Evolutionary conservation across 2,797 vertebrate species (phyloP).

Genomic region (Loriculus beryllinus): DNA sequence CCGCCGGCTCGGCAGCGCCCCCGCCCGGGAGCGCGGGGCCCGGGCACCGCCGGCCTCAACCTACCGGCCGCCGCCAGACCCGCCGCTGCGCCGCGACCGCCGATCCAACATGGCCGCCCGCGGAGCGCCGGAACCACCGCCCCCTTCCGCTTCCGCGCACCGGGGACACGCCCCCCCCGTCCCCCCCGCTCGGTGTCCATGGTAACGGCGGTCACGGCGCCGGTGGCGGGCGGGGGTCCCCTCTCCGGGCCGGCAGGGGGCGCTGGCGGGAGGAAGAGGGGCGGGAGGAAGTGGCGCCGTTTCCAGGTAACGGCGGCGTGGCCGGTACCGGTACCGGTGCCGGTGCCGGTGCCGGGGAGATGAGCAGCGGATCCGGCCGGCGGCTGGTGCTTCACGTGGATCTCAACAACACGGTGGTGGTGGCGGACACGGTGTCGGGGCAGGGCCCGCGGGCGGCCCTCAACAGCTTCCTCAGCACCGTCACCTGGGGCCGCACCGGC

Average conservation of each 20-base stretch:
- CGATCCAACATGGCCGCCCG: slow-evolving; percentile 79
- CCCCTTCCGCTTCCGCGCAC: slow-evolving; percentile 32
- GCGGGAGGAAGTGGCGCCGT: background rate
- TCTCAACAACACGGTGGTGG: slow-evolving; percentile 87
- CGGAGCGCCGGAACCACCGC: slow-evolving; percentile 69
- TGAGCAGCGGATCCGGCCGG: background rate
- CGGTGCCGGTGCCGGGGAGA: background rate
- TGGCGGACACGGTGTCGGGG: slow-evolving; percentile 79
- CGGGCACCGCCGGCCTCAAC: slow-evolving; percentile 56
- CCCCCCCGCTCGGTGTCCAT: background rate
- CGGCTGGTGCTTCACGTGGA: slow-evolving; percentile 84
- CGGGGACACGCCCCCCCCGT: background rate
- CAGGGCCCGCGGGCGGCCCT: slow-evolving; percentile 81
- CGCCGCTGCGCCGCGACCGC: slow-evolving; percentile 66
- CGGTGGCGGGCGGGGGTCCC: background rate
- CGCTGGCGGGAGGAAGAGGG: background rate
- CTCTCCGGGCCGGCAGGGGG: background rate
- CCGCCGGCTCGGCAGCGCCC: slow-evolving; percentile 12
- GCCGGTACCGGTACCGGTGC: background rate
- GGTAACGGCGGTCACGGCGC: background rate
- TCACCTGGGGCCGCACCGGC: slow-evolving; percentile 79
- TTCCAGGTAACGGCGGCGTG: background rate
- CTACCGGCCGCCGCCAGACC: slow-evolving; percentile 73
- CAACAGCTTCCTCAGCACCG: slow-evolving; percentile 79
- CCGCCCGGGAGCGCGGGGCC: slow-evolving; percentile 21